These are phyloP conservation scores for Triplophysa yarkandensis DNA, from an alignment of 2,797 vertebrate genomes.

Conservation along the genomic window DNA sequence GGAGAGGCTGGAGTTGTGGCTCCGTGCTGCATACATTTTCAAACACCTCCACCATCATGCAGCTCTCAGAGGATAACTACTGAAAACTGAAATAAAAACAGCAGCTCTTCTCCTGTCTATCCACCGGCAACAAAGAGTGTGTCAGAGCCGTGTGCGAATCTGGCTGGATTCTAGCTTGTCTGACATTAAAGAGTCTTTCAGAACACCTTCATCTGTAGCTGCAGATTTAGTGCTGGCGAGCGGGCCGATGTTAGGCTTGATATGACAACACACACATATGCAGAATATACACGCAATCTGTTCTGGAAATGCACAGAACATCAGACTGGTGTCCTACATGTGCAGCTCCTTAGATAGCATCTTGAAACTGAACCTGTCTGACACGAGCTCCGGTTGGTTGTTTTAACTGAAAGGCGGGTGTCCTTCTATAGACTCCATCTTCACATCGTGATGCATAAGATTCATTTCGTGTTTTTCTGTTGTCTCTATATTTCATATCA, in stretches of 20 bases:
- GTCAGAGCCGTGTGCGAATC: background rate
- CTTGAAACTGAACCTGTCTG: too few relatives aligned
- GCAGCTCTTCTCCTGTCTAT: conserved; percentile 11
- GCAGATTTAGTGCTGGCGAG: background rate
- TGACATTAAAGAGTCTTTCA: conserved; percentile 22
- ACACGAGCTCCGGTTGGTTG: background rate
- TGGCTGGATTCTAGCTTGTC: background rate
- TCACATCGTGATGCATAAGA: background rate
- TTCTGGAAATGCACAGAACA: conserved; percentile 21
- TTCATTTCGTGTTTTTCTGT: background rate
- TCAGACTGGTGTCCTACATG: background rate
- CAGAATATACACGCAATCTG: conserved; percentile 6
- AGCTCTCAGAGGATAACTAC: background rate
- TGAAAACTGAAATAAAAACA: conserved; percentile 13
- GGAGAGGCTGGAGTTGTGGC: background rate
- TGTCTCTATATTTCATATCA: background rate
- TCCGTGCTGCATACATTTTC: conserved; percentile 20
- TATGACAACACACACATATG: background rate
- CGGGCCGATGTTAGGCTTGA: background rate
- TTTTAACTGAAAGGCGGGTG: background rate
- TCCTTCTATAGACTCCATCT: background rate
- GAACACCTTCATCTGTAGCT: conserved; percentile 3
- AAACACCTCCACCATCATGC: conserved; percentile 1
- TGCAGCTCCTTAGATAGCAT: too few relatives aligned
- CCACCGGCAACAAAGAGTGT: conserved; percentile 26